Percentiles rank a stretch among this genome's conserved stretches.
phyloP scores from a whole-genome alignment of 2,797 vertebrate genomes.

The Tapera naevia region DNA sequence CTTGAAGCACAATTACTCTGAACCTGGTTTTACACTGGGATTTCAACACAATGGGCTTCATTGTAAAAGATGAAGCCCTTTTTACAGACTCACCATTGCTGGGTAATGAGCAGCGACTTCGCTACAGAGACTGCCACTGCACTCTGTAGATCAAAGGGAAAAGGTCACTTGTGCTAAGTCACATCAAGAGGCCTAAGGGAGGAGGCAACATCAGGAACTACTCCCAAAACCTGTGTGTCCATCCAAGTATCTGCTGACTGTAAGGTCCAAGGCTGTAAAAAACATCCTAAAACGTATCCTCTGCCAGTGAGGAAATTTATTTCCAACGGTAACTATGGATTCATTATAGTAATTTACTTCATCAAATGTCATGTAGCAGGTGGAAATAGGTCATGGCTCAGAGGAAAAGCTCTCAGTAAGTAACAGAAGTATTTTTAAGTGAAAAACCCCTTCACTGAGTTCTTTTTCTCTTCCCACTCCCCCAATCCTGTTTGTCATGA shows the following conservation, averaged over 20 bases:
- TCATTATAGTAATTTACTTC: conserved; percentile 31
- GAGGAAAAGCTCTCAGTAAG: conserved; percentile 34
- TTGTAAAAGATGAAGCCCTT: neutral
- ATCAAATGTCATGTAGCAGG: conserved; percentile 33
- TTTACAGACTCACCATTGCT: neutral
- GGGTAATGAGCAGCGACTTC: neutral
- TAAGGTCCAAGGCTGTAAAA: neutral
- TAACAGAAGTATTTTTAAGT: neutral
- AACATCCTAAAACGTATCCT: neutral
- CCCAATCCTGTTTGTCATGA: neutral
- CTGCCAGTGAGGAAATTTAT: neutral
- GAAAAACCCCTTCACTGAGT: neutral
- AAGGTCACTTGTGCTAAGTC: neutral
- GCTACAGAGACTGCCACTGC: neutral
- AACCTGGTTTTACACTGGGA: neutral
- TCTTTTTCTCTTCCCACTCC: neutral
- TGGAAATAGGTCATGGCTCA: conserved; percentile 35
- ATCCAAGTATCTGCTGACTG: neutral
- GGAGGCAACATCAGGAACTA: neutral
- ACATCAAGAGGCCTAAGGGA: neutral
- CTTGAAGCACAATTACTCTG: neutral
- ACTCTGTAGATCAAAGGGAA: neutral
- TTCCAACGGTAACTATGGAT: conserved; percentile 20
- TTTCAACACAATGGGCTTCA: neutral
- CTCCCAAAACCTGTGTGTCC: neutral